These are phyloP conservation scores for Uromys caudimaculatus DNA, from an alignment of 2,797 vertebrate genomes.

Conservation along the genomic window DNA sequence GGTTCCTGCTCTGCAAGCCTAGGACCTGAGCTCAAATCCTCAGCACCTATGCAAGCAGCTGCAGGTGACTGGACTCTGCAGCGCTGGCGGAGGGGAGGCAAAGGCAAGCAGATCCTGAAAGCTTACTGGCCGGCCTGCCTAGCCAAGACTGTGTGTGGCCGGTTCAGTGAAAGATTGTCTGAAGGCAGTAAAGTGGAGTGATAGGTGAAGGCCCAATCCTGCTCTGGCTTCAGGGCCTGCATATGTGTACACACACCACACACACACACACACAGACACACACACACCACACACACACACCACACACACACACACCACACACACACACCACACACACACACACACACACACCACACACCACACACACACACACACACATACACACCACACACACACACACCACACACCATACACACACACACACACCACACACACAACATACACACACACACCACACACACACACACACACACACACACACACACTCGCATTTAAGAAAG, in stretches of 20 bases:
- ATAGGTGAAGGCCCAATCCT: too few species aligned
- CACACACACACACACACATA: background rate
- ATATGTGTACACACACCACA: background rate
- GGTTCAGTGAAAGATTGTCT: background rate
- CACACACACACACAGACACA: background rate
- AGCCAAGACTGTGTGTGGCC: background rate
- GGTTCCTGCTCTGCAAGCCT: background rate
- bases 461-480: background rate
- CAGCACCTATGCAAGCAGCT: background rate
- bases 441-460: background rate
- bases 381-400: background rate
- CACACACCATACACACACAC: background rate
- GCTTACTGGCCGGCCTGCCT: background rate
- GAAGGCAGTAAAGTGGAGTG: background rate
- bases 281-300: background rate
- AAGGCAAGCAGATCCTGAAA: background rate
- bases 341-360: background rate
- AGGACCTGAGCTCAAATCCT: background rate
- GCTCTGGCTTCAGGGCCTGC: background rate
- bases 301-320: background rate
- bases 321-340: background rate
- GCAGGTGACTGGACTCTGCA: too few species aligned
- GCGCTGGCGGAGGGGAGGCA: background rate
- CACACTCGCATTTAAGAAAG: background rate
- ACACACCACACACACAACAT: background rate